phyloP scores from a whole-genome alignment of 2,113 vertebrate genomes.

The Apteryx mantelli region DNA sequence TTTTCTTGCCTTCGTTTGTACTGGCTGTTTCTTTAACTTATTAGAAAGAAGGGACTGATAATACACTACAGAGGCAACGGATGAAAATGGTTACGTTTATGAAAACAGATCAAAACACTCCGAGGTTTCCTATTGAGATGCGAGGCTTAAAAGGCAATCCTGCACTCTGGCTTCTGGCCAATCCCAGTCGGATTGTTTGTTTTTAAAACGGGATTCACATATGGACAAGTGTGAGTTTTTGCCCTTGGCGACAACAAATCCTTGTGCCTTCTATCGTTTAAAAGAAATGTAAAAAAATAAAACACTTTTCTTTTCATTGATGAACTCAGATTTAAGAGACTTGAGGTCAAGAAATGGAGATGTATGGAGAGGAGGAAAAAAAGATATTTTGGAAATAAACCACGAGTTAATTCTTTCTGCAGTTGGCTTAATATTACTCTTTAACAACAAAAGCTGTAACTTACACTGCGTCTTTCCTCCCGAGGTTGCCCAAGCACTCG shows the following conservation, averaged over 20 bases:
- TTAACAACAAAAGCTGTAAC: background rate
- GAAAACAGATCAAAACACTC: slow-evolving; percentile 33
- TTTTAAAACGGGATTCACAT: slow-evolving; percentile 35
- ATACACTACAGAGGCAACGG: background rate
- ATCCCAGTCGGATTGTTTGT: slow-evolving; percentile 32
- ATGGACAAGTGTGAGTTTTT: background rate
- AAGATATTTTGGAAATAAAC: background rate
- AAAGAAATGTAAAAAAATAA: background rate
- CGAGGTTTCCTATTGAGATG: slow-evolving; percentile 24
- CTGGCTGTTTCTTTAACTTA: background rate
- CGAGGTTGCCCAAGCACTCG: background rate
- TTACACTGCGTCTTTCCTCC: background rate
- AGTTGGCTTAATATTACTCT: background rate
- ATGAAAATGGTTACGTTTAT: slow-evolving; percentile 53
- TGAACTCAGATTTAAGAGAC: background rate
- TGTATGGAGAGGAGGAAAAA: background rate
- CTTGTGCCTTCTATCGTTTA: background rate
- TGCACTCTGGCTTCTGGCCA: slow-evolving; percentile 9
- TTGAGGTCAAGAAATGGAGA: background rate
- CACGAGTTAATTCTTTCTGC: background rate
- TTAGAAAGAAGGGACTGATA: background rate
- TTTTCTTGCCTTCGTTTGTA: slow-evolving; percentile 26
- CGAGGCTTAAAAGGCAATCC: background rate
- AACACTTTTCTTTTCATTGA: background rate
- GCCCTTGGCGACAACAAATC: background rate